Evolutionary conservation across 2,113 vertebrate genomes (phyloP).

Genomic region (Myiozetetes cayanensis): DNA sequence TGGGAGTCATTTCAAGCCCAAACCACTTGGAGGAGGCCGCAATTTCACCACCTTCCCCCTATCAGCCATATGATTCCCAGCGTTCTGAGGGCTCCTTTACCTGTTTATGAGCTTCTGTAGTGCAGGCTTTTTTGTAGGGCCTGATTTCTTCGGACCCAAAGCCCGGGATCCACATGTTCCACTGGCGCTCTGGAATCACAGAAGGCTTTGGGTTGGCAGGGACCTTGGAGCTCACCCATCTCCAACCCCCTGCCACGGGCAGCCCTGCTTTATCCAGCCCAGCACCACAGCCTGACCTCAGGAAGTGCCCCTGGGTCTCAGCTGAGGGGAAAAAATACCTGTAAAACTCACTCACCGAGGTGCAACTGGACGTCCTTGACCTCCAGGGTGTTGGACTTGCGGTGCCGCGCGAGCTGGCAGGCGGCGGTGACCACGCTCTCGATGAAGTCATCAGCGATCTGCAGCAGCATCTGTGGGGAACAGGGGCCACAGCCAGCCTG

Average conservation of each 20-base stretch:
- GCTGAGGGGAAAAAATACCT: background rate
- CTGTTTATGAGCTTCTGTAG: constrained; percentile 99
- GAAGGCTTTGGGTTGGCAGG: background rate
- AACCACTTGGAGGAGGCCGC: background rate
- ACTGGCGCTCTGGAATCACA: constrained; percentile 87
- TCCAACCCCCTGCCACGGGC: background rate
- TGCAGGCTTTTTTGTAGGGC: constrained; percentile 98
- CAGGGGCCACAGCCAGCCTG: background rate
- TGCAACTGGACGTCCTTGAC: constrained; percentile 98
- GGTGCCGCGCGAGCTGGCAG: constrained; percentile 94
- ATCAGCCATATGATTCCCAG: fast-evolving
- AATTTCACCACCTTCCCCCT: fast-evolving
- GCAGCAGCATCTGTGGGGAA: constrained; percentile 88
- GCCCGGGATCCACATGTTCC: constrained; percentile 99
- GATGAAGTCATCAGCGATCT: constrained; percentile 98
- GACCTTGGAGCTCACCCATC: background rate
- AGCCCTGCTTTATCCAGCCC: background rate
- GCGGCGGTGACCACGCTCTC: constrained; percentile 97
- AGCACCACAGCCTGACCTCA: background rate
- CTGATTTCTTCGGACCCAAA: constrained; percentile 98
- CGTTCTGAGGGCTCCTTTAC: constrained; percentile 58
- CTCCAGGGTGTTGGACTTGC: constrained; percentile 96
- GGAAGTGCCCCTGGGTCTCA: background rate
- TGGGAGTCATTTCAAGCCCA: background rate
- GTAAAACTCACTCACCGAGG: constrained; percentile 79